Base-by-base conservation (phyloP, 1,140 invertebrate species). In the Cheumatopsyche charites region DNA sequence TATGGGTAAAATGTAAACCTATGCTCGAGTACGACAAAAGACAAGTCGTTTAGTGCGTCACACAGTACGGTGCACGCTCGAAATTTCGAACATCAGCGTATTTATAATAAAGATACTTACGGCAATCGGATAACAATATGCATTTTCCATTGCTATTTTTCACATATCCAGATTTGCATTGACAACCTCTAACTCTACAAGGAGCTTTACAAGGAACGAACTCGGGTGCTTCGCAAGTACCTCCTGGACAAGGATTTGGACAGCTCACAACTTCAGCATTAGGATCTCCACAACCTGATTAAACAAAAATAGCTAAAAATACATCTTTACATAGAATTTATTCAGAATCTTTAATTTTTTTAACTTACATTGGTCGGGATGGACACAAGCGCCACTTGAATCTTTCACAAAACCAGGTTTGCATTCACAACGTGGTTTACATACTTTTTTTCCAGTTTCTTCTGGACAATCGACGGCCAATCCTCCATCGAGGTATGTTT, bases 211-310 rank as follows among this genome's bases (percentile, higher is more conserved):
- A 75, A 58, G 41, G 6, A 17, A 36, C 26, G 21, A 65, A 72
- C 19, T 49, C 23, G 4, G 69, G 70, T 4, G 15, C 3, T 36
- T 65, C 58, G 45, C 73, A 75, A 1, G 73, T 75, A 0, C 70
- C 69, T 58, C 73, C 73, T 23, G 73, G 66, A 45, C 73, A 72
- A 15, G 70, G 73, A 43, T 72, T 75, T 26, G 73, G 73, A 55
- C 73, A 75, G 15, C 15, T 29, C 0, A 72, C 70, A 5, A 72
- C 23, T 61, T 69, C 65, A 25, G 70, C 70, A 36, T 75, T 75
- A 12, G 73, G 73, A 61, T 63, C 62, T 4, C 0, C 1, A 15
- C 62, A 63, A 45, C 26, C 62, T 63, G 1, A 19, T 2, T 15
- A 63, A 63, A 62, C n/a, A n/a, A n/a, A n/a, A n/a, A n/a, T n/a